Percentiles rank a stretch among this genome's conserved stretches.
Conservation (phyloP, 1,140 invertebrate species). For the Drosophila auraria region DNA sequence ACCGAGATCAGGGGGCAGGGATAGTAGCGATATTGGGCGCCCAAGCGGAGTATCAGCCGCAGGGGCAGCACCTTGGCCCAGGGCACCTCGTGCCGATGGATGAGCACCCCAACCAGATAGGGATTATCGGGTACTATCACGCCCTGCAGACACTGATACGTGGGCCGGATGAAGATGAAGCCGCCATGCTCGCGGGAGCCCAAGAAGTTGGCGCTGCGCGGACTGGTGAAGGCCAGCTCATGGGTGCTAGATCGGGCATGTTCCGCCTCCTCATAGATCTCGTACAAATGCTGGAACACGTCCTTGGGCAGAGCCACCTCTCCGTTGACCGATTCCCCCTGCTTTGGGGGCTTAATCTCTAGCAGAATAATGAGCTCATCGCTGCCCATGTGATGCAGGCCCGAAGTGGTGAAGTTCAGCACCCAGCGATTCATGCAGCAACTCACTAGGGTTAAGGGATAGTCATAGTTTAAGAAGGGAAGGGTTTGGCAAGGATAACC, state of each 20-base stretch:
- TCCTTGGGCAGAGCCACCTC: conserved; percentile 91
- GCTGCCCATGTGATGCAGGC: conserved; percentile 93
- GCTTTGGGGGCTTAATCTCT: conserved; percentile 87
- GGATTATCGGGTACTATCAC: conserved; percentile 91
- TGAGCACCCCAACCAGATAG: conserved; percentile 92
- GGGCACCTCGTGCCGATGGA: conserved; percentile 94
- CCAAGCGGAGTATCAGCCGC: conserved; percentile 89
- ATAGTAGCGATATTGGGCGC: conserved; percentile 95
- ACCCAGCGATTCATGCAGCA: conserved; percentile 93
- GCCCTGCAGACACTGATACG: conserved; percentile 93
- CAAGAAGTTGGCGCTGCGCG: conserved; percentile 88
- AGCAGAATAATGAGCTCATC: conserved; percentile 94
- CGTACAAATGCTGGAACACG: conserved; percentile 91
- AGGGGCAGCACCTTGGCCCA: conserved; percentile 93
- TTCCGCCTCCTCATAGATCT: conserved; percentile 91
- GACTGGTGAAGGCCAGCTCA: conserved; percentile 90
- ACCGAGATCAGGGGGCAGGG: conserved; percentile 94
- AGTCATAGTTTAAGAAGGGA: conserved; percentile 46
- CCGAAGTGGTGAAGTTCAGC: conserved; percentile 93
- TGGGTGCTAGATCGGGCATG: conserved; percentile 89
- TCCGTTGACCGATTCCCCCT: conserved; percentile 1
- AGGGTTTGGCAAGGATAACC: fast-evolving
- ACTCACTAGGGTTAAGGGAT: conserved; percentile 87
- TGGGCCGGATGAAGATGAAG: conserved; percentile 93
- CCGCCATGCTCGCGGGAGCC: conserved; percentile 93